phyloP scores from a whole-genome alignment of 2,797 vertebrate species.

The Chanos chanos region DNA sequence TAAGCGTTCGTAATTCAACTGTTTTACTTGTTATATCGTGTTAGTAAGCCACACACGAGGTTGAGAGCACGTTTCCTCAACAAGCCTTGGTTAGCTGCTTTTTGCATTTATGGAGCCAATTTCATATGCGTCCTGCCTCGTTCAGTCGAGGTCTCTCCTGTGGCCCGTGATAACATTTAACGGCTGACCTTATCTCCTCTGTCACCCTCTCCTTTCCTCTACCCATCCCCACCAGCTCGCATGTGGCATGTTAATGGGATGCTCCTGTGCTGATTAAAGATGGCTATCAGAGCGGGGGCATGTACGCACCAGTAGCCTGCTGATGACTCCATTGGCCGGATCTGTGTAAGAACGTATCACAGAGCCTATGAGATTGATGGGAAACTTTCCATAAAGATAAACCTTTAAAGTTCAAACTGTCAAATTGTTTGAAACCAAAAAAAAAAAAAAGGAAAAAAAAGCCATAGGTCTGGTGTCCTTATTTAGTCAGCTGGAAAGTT shows the following conservation, averaged over 20 bases:
- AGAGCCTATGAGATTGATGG: not conserved
- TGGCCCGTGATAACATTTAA: constrained; percentile 68
- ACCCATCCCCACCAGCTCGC: constrained; percentile 26
- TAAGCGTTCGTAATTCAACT: too few relatives aligned
- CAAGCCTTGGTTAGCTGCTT: constrained; percentile 41
- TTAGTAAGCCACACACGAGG: too few relatives aligned
- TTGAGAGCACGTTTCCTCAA: constrained; percentile 27
- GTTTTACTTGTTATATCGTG: too few relatives aligned
- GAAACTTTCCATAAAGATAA: constrained; percentile 12
- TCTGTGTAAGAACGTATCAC: constrained; percentile 39
- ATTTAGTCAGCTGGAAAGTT: too few relatives aligned
- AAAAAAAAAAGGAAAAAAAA: too few relatives aligned
- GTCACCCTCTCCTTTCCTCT: constrained; percentile 17
- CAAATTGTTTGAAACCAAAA: too few relatives aligned
- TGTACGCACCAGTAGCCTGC: constrained; percentile 37
- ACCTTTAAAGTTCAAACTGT: not conserved
- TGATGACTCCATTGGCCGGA: constrained; percentile 36
- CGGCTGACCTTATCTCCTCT: constrained; percentile 62
- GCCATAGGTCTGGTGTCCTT: too few relatives aligned
- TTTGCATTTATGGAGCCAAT: constrained; percentile 53
- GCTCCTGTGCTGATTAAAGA: constrained; percentile 63
- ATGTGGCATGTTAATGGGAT: constrained; percentile 56
- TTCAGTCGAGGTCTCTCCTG: constrained; percentile 47
- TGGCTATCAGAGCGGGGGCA: constrained; percentile 56
- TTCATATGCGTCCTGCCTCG: constrained; percentile 45